A percentile compares a stretch with the other conserved stretches of the same genome.
Conservation (phyloP, 2,113 vertebrate species). For the Isichthys henryi region DNA sequence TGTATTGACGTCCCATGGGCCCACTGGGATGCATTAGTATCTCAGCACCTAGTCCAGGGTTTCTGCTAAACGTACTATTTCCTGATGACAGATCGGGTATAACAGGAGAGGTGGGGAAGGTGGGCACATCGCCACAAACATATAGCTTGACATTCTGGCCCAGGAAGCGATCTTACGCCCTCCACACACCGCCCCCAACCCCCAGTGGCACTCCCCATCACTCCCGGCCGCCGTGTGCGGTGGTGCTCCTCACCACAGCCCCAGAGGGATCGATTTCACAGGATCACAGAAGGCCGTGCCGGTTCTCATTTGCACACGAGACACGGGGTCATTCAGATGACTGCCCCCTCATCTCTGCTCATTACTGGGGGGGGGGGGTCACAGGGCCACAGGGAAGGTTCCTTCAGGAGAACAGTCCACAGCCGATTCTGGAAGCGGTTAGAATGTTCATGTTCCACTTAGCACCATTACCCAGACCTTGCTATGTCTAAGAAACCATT, state of each 20-base stretch:
- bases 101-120: not conserved
- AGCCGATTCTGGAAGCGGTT: conserved; percentile 32
- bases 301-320: conserved; percentile 50
- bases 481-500: not conserved
- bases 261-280: conserved; percentile 56
- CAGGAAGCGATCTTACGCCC: not conserved
- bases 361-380: conserved; percentile 53
- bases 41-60: not conserved
- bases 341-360: conserved; percentile 49
- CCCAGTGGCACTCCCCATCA: not conserved
- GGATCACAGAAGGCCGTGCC: conserved; percentile 49
- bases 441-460: conserved; percentile 31
- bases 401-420: conserved; percentile 29
- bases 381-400: conserved; percentile 33
- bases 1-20: not conserved
- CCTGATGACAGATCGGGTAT: not conserved
- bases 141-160: not conserved
- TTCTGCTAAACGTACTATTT: not conserved
- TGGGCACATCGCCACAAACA: not conserved
- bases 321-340: conserved; percentile 34
- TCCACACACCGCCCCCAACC: not conserved
- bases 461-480: conserved; percentile 7
- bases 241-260: not conserved
- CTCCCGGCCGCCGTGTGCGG: not conserved
- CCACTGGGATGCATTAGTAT: not conserved